phyloP scores from a whole-genome alignment of 2,113 vertebrate genomes.

The Corythaixoides concolor region DNA sequence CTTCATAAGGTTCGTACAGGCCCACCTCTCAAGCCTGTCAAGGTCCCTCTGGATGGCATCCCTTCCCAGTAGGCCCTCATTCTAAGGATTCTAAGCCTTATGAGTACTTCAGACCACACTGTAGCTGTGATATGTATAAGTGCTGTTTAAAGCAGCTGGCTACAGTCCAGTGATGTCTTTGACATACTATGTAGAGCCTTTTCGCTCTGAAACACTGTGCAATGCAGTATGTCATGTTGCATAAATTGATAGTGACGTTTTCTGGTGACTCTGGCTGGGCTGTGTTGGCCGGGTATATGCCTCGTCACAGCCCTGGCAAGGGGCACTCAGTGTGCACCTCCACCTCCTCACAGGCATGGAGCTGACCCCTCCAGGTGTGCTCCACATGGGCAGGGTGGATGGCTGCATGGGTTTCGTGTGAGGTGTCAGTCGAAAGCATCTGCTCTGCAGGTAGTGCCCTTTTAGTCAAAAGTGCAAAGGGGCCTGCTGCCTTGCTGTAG shows the following conservation, averaged over 20 bases:
- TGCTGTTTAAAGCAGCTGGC: not conserved
- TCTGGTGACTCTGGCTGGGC: not conserved
- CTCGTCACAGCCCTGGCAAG: not conserved
- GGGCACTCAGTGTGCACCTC: rapidly evolving
- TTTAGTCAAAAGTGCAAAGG: not conserved
- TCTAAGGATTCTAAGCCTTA: not conserved
- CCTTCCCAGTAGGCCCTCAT: not conserved
- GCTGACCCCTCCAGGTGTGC: too few species aligned
- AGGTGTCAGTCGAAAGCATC: not conserved
- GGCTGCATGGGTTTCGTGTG: not conserved
- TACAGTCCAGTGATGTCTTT: not conserved
- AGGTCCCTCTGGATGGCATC: too few species aligned
- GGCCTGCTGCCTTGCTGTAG: not conserved
- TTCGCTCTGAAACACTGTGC: not conserved
- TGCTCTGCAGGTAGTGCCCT: not conserved
- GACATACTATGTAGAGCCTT: not conserved
- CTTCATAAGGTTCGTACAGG: too few species aligned
- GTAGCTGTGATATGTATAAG: not conserved
- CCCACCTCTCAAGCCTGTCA: too few species aligned
- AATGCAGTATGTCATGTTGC: not conserved
- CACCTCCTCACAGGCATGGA: not conserved
- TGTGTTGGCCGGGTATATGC: rapidly evolving
- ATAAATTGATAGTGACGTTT: not conserved
- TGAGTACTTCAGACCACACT: not conserved
- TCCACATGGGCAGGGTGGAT: not conserved